Evolutionary conservation across 1,140 invertebrate genomes (phyloP), one percentile per base, ranked within the genome.

Genomic region (Drosophila virilis): DNA sequence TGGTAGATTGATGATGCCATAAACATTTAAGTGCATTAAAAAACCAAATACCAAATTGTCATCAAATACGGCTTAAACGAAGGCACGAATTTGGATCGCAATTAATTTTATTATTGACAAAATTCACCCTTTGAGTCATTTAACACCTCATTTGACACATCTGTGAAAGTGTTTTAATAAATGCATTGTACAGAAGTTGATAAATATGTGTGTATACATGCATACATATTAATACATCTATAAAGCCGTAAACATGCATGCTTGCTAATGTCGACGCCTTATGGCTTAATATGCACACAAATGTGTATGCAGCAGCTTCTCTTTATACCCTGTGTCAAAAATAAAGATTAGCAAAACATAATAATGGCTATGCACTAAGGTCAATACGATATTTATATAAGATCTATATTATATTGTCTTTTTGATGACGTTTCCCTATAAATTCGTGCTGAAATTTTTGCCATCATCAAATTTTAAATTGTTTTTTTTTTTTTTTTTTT

Each of bases 1-100:
- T 45, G 5, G 5, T 9, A 12, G 37, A 69, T 78, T 80, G 78
- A 84, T 84, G 65, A 77, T 84, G 67, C 58, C 74, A 84, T 84
- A 80, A 84, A 64, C 74, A 78, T 78, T 81, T 72, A 68, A 73
- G 65, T 43, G 66, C 61, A 80, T 28, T 64, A 32, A 38, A 58
- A 76, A 66, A 46, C 28, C 43, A 82, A 69, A 69, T 58, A 50
- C 17, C 15, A 83, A 71, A 83, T 61, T 62, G 75, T 64, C 73
- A 42, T 40, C 62, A 38, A 50, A 62, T 48, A 40, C 13, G 10
- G n/a, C 15, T 50, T 15, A 48, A 35, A 32, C 54, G 62, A 42
- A 68, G 15, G 22, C 35, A 51, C 12, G 37, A 42, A 55, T 59
- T 70, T 71, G 40, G 62, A 57, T 13, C 10, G 32, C 52, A 71